Percentiles rank a stretch among this genome's conserved stretches.
Evolutionary conservation across 2,888 invertebrate genomes (phyloP).

Genomic region (Pardosa pseudoannulata): DNA sequence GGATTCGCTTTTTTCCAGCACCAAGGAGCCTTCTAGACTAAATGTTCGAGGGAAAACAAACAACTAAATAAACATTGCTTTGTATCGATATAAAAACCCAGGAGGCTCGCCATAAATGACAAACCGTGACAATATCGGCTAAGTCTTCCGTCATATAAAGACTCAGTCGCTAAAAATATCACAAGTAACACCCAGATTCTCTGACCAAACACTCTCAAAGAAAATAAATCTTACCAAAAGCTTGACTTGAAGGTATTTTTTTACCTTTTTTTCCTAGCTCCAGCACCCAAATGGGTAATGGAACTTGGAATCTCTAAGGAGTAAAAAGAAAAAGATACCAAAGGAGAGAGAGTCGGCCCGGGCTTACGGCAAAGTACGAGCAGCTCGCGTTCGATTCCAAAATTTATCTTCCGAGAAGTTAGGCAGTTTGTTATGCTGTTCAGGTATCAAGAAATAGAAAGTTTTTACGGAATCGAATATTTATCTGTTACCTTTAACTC

Average conservation of each 20-base stretch:
- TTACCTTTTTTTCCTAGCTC: constrained; percentile 13
- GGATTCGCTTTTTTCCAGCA: constrained; percentile 24
- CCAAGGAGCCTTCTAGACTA: constrained; percentile 24
- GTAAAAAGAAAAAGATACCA: constrained; percentile 45
- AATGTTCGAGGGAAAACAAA: constrained; percentile 48
- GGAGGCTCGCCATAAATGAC: constrained; percentile 57
- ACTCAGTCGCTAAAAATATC: constrained; percentile 57
- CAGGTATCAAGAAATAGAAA: constrained; percentile 12
- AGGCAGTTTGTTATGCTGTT: constrained; percentile 51
- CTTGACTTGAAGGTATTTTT: constrained; percentile 46
- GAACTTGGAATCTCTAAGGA: constrained; percentile 37
- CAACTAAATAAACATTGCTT: constrained; percentile 40
- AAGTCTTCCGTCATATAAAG: constrained; percentile 31
- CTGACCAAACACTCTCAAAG: constrained; percentile 56
- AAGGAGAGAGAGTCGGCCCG: constrained; percentile 26
- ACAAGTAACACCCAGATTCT: constrained; percentile 40
- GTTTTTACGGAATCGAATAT: background rate
- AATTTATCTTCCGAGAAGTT: constrained; percentile 62
- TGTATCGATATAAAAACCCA: constrained; percentile 48
- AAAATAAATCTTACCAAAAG: constrained; percentile 69
- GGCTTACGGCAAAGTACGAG: constrained; percentile 39
- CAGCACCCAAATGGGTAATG: constrained; percentile 53
- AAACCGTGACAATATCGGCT: constrained; percentile 59
- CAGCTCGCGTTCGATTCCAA: constrained; percentile 30
- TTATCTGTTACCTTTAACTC: background rate